A percentile compares a stretch with the other conserved stretches of the same genome.
These are phyloP conservation scores for Grapholita molesta DNA, from an alignment of 1,140 invertebrate species.

Conservation along the genomic window DNA sequence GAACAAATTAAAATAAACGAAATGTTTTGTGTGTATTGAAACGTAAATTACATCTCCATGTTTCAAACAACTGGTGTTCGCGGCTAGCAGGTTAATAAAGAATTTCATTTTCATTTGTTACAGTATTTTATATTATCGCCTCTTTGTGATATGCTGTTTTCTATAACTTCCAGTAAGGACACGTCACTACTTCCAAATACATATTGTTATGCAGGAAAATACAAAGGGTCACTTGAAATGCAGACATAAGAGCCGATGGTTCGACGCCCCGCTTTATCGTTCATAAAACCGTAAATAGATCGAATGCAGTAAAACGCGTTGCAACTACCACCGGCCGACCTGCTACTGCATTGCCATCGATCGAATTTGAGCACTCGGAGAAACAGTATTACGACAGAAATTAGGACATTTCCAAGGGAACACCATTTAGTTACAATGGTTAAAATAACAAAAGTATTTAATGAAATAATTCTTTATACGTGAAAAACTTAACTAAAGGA, in stretches of 20 bases:
- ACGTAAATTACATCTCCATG: no score
- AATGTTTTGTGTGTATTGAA: no score
- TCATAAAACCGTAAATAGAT: constrained; percentile 66
- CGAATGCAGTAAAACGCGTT: constrained; percentile 60
- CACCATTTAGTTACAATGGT: neutral
- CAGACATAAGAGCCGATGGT: constrained; percentile 28
- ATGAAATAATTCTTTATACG: no score
- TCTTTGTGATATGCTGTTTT: no score
- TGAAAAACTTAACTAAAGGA: no score
- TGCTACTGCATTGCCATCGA: constrained; percentile 63
- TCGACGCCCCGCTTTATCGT: constrained; percentile 44
- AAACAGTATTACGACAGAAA: neutral
- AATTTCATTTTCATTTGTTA: no score
- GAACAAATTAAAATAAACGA: no score
- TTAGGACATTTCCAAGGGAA: neutral
- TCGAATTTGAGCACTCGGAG: constrained; percentile 39
- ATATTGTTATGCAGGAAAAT: neutral
- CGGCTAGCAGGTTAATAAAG: no score
- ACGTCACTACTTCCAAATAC: neutral
- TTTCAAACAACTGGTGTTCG: no score
- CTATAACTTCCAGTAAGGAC: no score
- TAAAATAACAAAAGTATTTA: no score
- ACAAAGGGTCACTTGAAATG: constrained; percentile 27
- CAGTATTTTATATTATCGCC: no score
- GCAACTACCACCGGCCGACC: constrained; percentile 34